A percentile compares a stretch with the other conserved stretches of the same genome.
Conservation (phyloP, 2,113 vertebrate genomes). For the Erythrolamprus reginae region DNA sequence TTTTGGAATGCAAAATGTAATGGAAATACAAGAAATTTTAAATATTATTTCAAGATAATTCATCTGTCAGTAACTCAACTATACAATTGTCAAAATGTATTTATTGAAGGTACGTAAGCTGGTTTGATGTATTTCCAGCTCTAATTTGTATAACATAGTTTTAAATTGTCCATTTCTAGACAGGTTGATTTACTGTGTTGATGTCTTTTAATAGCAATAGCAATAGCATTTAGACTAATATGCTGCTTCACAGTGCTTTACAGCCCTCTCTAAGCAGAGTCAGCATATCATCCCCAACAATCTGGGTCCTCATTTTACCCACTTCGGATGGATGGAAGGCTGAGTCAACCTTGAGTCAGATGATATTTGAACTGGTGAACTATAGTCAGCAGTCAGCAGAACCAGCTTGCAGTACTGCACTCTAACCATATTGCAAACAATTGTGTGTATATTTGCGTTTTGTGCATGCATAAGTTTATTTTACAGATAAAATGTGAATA, state of each 20-base stretch:
- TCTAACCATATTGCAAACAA: background rate
- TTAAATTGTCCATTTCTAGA: background rate
- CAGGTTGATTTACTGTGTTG: background rate
- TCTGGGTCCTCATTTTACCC: no score
- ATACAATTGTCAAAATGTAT: background rate
- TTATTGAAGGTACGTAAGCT: background rate
- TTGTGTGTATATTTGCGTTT: background rate
- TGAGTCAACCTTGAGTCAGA: no score
- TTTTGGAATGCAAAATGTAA: background rate
- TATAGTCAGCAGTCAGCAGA: no score
- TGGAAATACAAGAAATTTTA: background rate
- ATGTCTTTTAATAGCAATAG: background rate
- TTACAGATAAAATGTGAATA: background rate
- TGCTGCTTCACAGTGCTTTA: no score
- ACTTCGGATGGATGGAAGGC: no score
- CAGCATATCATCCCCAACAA: no score
- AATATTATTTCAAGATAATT: background rate
- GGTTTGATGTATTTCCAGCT: background rate
- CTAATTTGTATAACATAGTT: background rate
- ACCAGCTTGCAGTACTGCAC: no score
- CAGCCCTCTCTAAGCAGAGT: no score
- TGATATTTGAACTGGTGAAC: no score
- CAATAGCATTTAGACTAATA: no score
- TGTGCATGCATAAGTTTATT: background rate
- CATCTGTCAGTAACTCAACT: background rate